Conservation (phyloP, 2,888 invertebrate genomes). For the Mythimna pallens region DNA sequence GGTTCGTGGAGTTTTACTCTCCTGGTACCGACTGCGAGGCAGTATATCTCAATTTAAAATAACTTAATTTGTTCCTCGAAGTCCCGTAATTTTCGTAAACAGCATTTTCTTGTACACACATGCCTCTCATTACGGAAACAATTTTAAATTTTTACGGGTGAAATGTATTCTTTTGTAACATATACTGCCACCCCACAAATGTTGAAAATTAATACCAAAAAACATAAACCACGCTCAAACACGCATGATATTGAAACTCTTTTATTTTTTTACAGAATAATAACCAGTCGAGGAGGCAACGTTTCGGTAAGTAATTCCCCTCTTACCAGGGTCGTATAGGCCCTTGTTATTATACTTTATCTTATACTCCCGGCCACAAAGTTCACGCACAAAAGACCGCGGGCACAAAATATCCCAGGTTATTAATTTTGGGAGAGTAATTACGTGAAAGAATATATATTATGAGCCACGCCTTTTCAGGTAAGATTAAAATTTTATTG, state of each 20-base stretch:
- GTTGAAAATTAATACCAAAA: constrained; percentile 9
- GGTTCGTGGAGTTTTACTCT: constrained; percentile 35
- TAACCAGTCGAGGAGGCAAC: constrained; percentile 57
- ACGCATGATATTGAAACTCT: constrained; percentile 17
- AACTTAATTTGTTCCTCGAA: constrained; percentile 35
- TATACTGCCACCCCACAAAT: not conserved
- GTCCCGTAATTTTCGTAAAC: constrained; percentile 19
- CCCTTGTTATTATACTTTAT: constrained; percentile 65
- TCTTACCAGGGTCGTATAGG: constrained; percentile 61
- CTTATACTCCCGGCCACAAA: constrained; percentile 63
- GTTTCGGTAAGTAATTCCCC: constrained; percentile 66
- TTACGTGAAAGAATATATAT: constrained; percentile 67
- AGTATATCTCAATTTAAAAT: constrained; percentile 33
- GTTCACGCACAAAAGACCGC: constrained; percentile 64
- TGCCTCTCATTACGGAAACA: not conserved
- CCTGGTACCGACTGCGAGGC: constrained; percentile 29
- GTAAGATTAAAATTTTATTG: constrained; percentile 63
- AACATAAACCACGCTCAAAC: constrained; percentile 3
- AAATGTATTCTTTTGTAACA: not conserved
- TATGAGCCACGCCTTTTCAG: constrained; percentile 55
- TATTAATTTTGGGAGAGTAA: constrained; percentile 67
- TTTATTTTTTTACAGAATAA: constrained; percentile 59
- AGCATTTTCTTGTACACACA: constrained; percentile 7
- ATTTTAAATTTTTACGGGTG: not conserved
- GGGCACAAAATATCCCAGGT: constrained; percentile 61